Conservation (phyloP, 1,140 invertebrate genomes). For the Tetranychus urticae region DNA sequence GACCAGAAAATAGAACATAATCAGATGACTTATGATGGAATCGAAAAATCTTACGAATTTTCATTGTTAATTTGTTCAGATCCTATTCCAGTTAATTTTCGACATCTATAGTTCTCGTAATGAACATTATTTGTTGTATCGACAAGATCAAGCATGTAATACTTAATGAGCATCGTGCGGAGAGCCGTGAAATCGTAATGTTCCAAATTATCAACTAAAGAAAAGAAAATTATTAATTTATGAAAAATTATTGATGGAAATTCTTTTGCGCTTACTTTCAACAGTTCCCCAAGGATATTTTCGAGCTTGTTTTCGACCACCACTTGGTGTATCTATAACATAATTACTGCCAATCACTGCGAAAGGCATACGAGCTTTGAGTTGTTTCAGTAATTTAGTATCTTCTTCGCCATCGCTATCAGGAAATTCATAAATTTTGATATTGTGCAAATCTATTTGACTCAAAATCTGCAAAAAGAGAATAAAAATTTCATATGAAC, state of each 20-base stretch:
- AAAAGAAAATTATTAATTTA: constrained; percentile 5
- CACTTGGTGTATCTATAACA: constrained; percentile 40
- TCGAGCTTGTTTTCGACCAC: constrained; percentile 42
- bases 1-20: too few relatives aligned
- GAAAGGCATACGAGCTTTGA: constrained; percentile 67
- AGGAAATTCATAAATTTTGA: constrained; percentile 97
- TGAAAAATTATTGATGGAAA: not conserved
- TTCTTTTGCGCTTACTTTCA: constrained; percentile 35
- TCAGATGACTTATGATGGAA: too few relatives aligned
- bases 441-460: constrained; percentile 89
- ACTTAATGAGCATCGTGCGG: constrained; percentile 69
- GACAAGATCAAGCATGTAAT: constrained; percentile 27
- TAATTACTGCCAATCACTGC: constrained; percentile 94
- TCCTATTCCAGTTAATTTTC: constrained; percentile 54
- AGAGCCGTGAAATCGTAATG: constrained; percentile 97
- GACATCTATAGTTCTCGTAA: constrained; percentile 35
- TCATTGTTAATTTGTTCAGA: constrained; percentile 33
- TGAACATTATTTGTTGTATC: constrained; percentile 31
- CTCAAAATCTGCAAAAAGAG: constrained; percentile 48
- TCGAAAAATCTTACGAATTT: not conserved
- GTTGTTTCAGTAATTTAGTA: constrained; percentile 41
- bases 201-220: constrained; percentile 81
- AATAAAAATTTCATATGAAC: not conserved
- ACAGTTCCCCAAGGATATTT: constrained; percentile 96
- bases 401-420: constrained; percentile 44